phyloP scores from a whole-genome alignment of 2,888 invertebrate genomes.

The Odiellus spinosus region DNA sequence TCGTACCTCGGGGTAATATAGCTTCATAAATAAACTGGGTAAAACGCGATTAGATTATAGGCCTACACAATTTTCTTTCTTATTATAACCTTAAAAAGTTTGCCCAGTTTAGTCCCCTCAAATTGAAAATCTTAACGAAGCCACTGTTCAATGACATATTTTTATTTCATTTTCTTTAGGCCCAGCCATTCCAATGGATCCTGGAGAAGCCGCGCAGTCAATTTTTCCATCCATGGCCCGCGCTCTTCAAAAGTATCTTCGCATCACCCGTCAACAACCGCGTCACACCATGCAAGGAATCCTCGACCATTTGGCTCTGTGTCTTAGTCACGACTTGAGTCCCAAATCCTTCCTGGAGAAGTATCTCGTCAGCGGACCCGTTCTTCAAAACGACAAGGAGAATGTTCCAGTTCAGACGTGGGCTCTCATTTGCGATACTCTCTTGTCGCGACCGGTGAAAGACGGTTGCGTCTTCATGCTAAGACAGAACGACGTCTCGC shows the following conservation, averaged over 20 bases:
- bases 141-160: background rate
- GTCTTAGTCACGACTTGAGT: conserved; percentile 81
- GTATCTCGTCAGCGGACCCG: conserved; percentile 70
- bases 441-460: conserved; percentile 67
- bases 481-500: conserved; percentile 77
- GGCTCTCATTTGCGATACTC: conserved; percentile 85
- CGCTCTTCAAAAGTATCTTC: conserved; percentile 85
- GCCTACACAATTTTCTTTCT: too few species aligned
- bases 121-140: background rate
- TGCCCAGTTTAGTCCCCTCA: too few species aligned
- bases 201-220: conserved; percentile 90
- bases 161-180: conserved; percentile 29
- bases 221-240: conserved; percentile 94
- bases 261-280: conserved; percentile 90
- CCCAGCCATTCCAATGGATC: conserved; percentile 72
- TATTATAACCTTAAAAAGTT: too few species aligned
- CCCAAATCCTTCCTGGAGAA: conserved; percentile 90
- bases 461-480: conserved; percentile 77
- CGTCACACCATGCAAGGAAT: conserved; percentile 88
- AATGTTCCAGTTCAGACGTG: conserved; percentile 71
- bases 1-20: too few species aligned
- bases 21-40: too few species aligned
- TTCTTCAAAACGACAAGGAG: conserved; percentile 65
- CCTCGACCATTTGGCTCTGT: conserved; percentile 71
- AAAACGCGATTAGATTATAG: too few species aligned